Base-by-base conservation (phyloP, 2,113 vertebrate genomes). In the Nicator chloris region DNA sequence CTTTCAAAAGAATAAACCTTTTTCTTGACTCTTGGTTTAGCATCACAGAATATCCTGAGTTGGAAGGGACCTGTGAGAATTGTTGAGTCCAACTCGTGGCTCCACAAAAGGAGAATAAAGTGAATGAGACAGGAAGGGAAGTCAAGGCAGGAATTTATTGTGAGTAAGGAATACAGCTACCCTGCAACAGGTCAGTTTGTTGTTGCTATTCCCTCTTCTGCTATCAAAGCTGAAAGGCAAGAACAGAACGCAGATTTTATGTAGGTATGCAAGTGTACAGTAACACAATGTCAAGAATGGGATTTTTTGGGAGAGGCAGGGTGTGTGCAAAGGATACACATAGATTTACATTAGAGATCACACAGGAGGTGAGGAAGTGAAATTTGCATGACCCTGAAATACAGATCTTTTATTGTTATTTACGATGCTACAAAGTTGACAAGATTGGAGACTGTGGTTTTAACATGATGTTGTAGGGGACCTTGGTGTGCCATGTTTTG, bases 401-500 rank as follows among this genome's bases (percentile, higher is more conserved):
- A 42, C 39, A 84, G 53, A 45, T 88, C 2, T 64, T 65, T 80
- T 80, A 14, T 85, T 33, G 13, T 95, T 90, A 95, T 94, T 96
- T 93, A 82, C 65, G 63, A 68, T 82, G 63, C 47, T 82, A 9
- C 76, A 76, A 60, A 71, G 50, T 15, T 57, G 84, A 61, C 39
- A 51, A 68, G 76, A 75, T 60, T 68, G 28, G 64, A 93, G 50
- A 26, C 54, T 66, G 28, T 80, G 68, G 50, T 61, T 92, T 95
- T 69, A 65, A 68, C 37, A 7, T 86, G 51, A 69, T 64, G 44
- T 71, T 80, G 22, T 27, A 66, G 85, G 50, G 63, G 31, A 83
- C 59, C 83, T 96, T 87, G 51, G 45, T 92, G 82, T 91, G 60
- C 77, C 16, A 10, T 75, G 47, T 90, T 96, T 86, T 92, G 68